Evolutionary conservation across 2,888 invertebrate genomes (phyloP), one percentile per base, ranked within the genome.

Genomic region (Standfussiana lucernea): DNA sequence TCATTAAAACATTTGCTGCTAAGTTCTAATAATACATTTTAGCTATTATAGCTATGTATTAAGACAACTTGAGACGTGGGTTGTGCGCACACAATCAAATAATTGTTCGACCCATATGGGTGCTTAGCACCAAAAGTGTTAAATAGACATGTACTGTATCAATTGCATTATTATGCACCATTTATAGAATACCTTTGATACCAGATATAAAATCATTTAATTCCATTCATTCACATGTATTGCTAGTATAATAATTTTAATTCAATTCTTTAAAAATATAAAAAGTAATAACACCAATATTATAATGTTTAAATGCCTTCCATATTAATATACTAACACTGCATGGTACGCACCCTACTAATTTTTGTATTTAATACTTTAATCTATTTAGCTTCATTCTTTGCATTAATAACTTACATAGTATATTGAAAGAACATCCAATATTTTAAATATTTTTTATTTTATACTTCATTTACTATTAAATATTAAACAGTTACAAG

Each of bases 271-370:
- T n/a, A n/a, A n/a, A n/a, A n/a, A n/a, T n/a, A n/a, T n/a, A n/a
- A n/a, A n/a, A n/a, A n/a, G n/a, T n/a, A 56, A 42, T 18, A 40
- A 21, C 11, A 61, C n/a, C 1, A 77, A 37, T 11, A 13, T 50
- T 24, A 24, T 6, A 0, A 10, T 61, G 35, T 61, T 53, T 13
- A 11, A 45, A 32, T 42, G 0, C 15, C 18, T 64, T 35, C 4
- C 15, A 0, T 32, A 7, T 72, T 11, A 47, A 40, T 40, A 40
- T 32, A 74, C 13, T n/a, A 7, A 78, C 82, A 40, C 24, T 56
- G 77, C 75, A 78, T 81, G 77, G 37, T 24, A 42, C 32, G 32
- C 18, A 32, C n/a, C 37, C 13, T 50, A 50, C n/a, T 24, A 42
- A 61, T 15, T 40, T 56, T 37, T 24, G 18, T 59, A 47, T 18